These are phyloP conservation scores for Chionodraco myersi DNA, from an alignment of 2,113 vertebrate species.

Conservation along the genomic window DNA sequence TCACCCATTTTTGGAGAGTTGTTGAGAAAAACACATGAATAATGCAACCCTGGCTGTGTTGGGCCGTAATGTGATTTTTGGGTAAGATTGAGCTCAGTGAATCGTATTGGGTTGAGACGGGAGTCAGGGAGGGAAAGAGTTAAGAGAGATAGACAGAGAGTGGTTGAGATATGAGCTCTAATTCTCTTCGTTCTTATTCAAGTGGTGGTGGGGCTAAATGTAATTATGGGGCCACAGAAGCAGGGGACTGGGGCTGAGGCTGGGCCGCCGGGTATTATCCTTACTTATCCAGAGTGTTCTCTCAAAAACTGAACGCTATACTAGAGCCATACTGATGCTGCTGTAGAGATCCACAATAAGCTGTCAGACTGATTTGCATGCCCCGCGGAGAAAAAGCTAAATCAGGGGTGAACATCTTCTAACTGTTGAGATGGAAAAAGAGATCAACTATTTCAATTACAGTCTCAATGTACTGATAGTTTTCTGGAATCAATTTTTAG, in stretches of 20 bases:
- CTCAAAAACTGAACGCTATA: conserved; percentile 16
- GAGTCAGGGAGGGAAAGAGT: conserved; percentile 19
- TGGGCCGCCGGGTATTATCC: conserved; percentile 3
- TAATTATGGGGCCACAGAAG: conserved; percentile 38
- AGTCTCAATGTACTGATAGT: too few species aligned
- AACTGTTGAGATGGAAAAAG: too few species aligned
- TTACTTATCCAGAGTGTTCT: conserved; percentile 23
- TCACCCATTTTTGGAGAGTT: conserved; percentile 59
- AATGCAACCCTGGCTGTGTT: conserved; percentile 68
- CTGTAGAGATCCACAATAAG: background rate
- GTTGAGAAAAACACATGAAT: conserved; percentile 71
- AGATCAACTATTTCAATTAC: too few species aligned
- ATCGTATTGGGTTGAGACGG: conserved; percentile 48
- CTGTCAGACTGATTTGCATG: background rate
- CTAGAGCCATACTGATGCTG: conserved; percentile 10
- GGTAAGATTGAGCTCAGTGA: conserved; percentile 65
- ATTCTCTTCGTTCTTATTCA: conserved; percentile 50
- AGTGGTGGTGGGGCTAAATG: conserved; percentile 30
- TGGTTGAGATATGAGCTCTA: conserved; percentile 41
- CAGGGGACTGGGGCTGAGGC: conserved; percentile 18
- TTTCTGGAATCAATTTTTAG: too few species aligned
- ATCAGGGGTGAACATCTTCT: too few species aligned
- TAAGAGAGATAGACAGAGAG: conserved; percentile 25
- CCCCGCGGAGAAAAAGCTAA: too few species aligned
- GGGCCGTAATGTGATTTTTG: conserved; percentile 76